phyloP scores from a whole-genome alignment of 2,888 invertebrate genomes.

The Sepiola atlantica region DNA sequence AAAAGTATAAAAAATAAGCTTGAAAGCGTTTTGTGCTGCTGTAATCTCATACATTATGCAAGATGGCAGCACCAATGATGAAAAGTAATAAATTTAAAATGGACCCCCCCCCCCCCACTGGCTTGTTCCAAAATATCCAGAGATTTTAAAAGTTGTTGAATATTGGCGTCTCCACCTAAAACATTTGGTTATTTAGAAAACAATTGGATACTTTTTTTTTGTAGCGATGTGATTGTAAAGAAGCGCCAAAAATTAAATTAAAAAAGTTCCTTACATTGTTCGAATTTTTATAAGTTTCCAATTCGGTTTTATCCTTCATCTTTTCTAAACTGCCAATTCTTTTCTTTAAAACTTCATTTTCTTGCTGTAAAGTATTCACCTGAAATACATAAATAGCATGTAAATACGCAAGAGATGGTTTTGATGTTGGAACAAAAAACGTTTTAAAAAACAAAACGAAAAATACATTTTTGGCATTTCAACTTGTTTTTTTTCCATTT shows the following conservation, averaged over 20 bases:
- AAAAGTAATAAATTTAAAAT: too few relatives aligned
- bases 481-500: not conserved
- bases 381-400: constrained; percentile 51
- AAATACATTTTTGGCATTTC: not conserved
- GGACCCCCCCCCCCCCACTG: too few relatives aligned
- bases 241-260: not conserved
- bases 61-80: too few relatives aligned
- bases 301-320: constrained; percentile 72
- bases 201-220: too few relatives aligned
- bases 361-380: constrained; percentile 86
- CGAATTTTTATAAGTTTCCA: constrained; percentile 48
- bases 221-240: not conserved
- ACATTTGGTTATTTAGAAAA: too few relatives aligned
- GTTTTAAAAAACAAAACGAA: not conserved
- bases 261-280: constrained; percentile 45
- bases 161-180: too few relatives aligned
- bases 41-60: too few relatives aligned
- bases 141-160: too few relatives aligned
- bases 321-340: constrained; percentile 83
- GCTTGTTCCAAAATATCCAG: too few relatives aligned
- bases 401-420: not conserved
- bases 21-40: too few relatives aligned
- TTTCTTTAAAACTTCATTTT: constrained; percentile 87
- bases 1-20: too few relatives aligned
- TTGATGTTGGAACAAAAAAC: not conserved